Evolutionary conservation across 2,797 vertebrate genomes (phyloP), one percentile per base, ranked within the genome.

Genomic region (Morus bassanus): DNA sequence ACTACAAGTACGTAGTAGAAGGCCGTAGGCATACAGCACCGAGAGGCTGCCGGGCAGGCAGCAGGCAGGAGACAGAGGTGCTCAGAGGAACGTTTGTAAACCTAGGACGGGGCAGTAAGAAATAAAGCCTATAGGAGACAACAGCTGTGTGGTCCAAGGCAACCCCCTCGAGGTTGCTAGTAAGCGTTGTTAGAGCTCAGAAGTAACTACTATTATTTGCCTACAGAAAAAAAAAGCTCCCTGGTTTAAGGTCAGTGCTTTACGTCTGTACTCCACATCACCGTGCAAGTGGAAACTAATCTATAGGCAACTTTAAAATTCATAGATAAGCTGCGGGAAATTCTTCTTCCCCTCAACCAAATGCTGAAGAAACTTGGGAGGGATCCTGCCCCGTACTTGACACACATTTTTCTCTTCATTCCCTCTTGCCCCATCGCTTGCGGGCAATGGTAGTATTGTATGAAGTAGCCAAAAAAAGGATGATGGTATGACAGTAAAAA

Each of bases 401-500:
- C 11, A 46, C 14, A 9, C 30, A 28, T 35, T 8, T 23, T 60
- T 7, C 19, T 54, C 33, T n/a, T 35, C 7, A 5, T 18, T 59
- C 6, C 2, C 5, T 51, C 76, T 48, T 28, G 43, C 21, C 30
- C 21, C 39, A 23, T 7, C 0, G 0, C 23, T 16, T 59, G 18
- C 4, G 25, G 68, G 43, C 43, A 69, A 65, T 61, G 50, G 7
- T 6, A 51, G 24, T 4, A n/a, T 4, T 16, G 15, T 4, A 54
- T 3, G 2, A 69, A 91, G 33, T 13, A 85, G 11, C 13, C 41
- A 53, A 56, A 77, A 54, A 1, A 0, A 41, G 31, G 69, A 56
- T 0, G 3, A 43, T 1, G 11, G 8, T 18, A 45, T 4, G n/a
- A 33, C 23, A 56, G 25, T 35, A 24, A 72, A 83, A 72, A 61